These are phyloP conservation scores for Macropodus opercularis DNA, from an alignment of 2,797 vertebrate genomes.

Conservation along the genomic window DNA sequence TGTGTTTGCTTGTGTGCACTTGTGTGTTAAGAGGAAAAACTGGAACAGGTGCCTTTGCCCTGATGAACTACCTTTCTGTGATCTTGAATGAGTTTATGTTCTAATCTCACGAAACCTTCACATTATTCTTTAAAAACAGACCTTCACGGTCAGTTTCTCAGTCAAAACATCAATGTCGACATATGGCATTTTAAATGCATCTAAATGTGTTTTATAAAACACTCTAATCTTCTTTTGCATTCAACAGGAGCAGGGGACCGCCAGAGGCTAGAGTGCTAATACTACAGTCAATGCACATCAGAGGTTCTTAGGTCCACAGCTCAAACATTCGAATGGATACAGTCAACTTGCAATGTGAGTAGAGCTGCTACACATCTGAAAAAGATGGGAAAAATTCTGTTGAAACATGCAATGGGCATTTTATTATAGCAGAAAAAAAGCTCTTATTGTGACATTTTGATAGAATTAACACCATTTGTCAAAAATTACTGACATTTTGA, in stretches of 20 bases:
- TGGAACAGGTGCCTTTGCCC: slow-evolving; percentile 68
- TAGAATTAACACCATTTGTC: too few species aligned
- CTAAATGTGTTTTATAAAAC: background rate
- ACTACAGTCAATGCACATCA: too few species aligned
- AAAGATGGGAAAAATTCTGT: too few species aligned
- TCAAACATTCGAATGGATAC: too few species aligned
- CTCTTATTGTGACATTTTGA: too few species aligned
- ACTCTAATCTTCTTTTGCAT: too few species aligned
- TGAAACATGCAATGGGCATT: too few species aligned
- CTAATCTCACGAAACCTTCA: slow-evolving; percentile 38
- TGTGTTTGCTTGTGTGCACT: slow-evolving; percentile 43
- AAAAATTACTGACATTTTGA: too few species aligned
- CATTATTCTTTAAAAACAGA: background rate
- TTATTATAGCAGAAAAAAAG: too few species aligned
- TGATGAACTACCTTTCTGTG: slow-evolving; percentile 56
- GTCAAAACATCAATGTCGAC: background rate
- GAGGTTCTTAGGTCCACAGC: too few species aligned
- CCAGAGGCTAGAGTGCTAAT: background rate
- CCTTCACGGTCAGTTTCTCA: background rate
- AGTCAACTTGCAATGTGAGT: too few species aligned
- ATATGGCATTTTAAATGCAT: background rate
- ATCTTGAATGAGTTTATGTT: slow-evolving; percentile 54
- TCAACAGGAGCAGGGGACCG: background rate
- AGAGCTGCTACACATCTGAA: too few species aligned
- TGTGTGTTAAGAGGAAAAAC: slow-evolving; percentile 45